Conservation (phyloP, 2,888 invertebrate genomes). For the Hirtodrosophila alboralis region DNA sequence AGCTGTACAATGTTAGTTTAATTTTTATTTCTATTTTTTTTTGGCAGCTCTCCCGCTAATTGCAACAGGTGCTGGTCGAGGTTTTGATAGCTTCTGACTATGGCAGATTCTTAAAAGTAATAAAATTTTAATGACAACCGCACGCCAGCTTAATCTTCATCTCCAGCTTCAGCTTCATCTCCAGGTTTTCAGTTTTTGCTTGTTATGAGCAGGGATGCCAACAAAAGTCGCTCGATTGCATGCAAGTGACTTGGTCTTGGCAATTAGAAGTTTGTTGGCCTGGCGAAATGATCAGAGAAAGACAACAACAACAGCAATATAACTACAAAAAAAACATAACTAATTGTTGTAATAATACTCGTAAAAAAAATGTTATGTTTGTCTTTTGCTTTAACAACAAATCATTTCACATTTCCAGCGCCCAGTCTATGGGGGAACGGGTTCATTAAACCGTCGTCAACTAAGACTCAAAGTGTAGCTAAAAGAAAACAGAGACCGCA, state of each 20-base stretch:
- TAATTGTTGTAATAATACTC: slow-evolving; percentile 69
- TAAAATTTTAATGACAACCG: slow-evolving; percentile 56
- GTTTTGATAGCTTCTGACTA: slow-evolving; percentile 28
- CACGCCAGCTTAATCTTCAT: slow-evolving; percentile 48
- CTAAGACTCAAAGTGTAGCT: slow-evolving; percentile 55
- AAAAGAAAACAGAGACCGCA: slow-evolving; percentile 45
- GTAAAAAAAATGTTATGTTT: slow-evolving; percentile 59
- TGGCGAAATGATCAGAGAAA: slow-evolving; percentile 42
- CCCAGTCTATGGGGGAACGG: slow-evolving; percentile 19
- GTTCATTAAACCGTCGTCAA: slow-evolving; percentile 79
- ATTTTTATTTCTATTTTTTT: slow-evolving; percentile 16
- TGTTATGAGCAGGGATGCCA: slow-evolving; percentile 28
- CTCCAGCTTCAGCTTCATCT: slow-evolving; percentile 10
- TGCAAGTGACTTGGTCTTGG: slow-evolving; percentile 46
- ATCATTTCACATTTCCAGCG: slow-evolving; percentile 66
- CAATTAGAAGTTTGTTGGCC: slow-evolving; percentile 77
- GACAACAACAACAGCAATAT: slow-evolving; percentile 12
- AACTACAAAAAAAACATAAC: slow-evolving; percentile 42
- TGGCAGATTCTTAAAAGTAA: slow-evolving; percentile 41
- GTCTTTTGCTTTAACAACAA: slow-evolving; percentile 64
- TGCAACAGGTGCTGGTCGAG: slow-evolving; percentile 56
- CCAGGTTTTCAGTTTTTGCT: slow-evolving; percentile 28
- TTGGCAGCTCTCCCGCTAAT: slow-evolving; percentile 44
- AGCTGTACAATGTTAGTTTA: no score
- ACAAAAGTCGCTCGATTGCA: slow-evolving; percentile 55